These are phyloP conservation scores for Hippopotamyrus pictus DNA, from an alignment of 2,797 vertebrate species.

Conservation along the genomic window DNA sequence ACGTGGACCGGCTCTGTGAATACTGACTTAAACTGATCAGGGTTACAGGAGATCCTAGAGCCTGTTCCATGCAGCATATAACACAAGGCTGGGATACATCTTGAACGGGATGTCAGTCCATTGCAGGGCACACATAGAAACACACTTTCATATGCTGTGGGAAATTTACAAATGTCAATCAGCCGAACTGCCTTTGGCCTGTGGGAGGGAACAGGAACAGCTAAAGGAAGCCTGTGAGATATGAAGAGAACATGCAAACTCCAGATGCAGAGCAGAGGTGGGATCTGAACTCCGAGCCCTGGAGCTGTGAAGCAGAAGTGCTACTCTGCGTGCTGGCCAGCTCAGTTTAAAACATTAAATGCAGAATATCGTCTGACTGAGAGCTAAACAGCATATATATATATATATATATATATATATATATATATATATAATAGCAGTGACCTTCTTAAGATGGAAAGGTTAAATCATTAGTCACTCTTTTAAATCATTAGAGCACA, in stretches of 20 bases:
- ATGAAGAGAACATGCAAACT: background rate
- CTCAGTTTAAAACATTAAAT: background rate
- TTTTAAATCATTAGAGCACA: conserved; percentile 21
- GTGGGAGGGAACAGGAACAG: background rate
- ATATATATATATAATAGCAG: too few species aligned
- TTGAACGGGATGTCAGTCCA: background rate
- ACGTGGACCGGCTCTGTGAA: background rate
- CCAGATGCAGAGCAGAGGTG: background rate
- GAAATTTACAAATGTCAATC: background rate
- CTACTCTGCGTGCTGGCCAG: background rate
- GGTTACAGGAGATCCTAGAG: background rate
- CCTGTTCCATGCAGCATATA: background rate
- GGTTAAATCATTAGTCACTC: conserved; percentile 20
- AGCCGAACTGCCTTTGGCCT: background rate
- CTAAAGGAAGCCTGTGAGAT: background rate
- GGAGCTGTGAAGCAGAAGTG: background rate
- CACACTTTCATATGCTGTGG: background rate
- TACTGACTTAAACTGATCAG: background rate
- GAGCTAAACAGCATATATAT: conserved; percentile 2
- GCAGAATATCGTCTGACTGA: background rate
- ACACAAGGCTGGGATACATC: background rate
- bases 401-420: too few species aligned
- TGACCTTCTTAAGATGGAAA: conserved; percentile 19
- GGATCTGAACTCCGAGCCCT: background rate
- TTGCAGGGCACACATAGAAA: background rate